Evolutionary conservation across 2,888 invertebrate genomes (phyloP), one percentile per base, ranked within the genome.

Genomic region (Lamellibrachia satsuma): DNA sequence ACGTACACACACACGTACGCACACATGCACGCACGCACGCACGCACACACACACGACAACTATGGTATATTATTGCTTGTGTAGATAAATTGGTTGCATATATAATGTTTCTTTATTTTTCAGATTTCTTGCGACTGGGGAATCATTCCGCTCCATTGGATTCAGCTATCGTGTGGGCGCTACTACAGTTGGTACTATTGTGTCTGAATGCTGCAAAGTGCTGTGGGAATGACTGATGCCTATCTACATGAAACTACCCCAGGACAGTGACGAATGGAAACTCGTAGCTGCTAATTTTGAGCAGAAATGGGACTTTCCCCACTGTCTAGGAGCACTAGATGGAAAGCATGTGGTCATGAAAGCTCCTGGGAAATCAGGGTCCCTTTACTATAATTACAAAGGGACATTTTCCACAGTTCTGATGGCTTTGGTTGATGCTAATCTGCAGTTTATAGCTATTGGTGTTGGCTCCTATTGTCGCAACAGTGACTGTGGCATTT

Each of bases 121-220:
- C 92, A 92, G 92, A 91, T 92, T n/a, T 55, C 92, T 92, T 90
- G 92, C 92, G n/a, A 92, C 92, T 22, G 92, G 92, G 22, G 92
- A 92, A 39, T n/a, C 55, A 15, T 92, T 91, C 90, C 7, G 91
- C 52, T 90, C 92, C 52, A 22, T 92, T 52, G 90, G 52, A 51
- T 91, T 90, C 55, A 90, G 91, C 52, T 92, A 91, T 91, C 91
- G 92, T 51, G 60, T 92, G n/a, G 91, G 92, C 51, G 90, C 15
- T 52, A 15, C 91, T 51, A 91, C 92, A 60, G 91, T 92, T 57
- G 39, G 51, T n/a, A 92, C 57, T n/a, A 91, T 92, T 60, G 91
- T 92, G 9, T 9, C 60, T 52, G 60, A 92, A 91, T 75, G 75
- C 15, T 92, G 92, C 75, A n/a, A 91, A 15, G 60, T 60, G 60